These are phyloP conservation scores for Phorcus lineatus DNA, from an alignment of 2,888 invertebrate genomes.

Conservation along the genomic window DNA sequence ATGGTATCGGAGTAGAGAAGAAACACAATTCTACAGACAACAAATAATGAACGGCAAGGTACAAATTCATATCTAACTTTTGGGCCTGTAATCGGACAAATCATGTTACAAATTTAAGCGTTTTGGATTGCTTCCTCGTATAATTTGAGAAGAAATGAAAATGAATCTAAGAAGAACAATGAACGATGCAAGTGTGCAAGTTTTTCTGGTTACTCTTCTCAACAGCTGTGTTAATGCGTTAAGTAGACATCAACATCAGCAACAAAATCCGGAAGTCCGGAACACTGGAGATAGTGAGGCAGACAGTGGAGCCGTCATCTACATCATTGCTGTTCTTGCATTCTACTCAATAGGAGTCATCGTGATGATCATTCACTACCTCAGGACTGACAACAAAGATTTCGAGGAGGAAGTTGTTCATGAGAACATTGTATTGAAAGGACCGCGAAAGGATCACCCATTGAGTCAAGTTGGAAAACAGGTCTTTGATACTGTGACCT, in stretches of 20 bases:
- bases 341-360: slow-evolving; percentile 66
- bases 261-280: not conserved
- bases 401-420: slow-evolving; percentile 62
- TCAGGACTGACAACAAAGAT: slow-evolving; percentile 60
- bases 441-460: slow-evolving; percentile 47
- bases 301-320: slow-evolving; percentile 64
- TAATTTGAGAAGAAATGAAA: too few relatives aligned
- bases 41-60: too few relatives aligned
- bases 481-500: slow-evolving; percentile 67
- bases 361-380: slow-evolving; percentile 68
- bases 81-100: too few relatives aligned
- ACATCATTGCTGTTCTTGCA: slow-evolving; percentile 63
- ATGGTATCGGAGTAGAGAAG: too few relatives aligned
- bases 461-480: slow-evolving; percentile 66
- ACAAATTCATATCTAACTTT: too few relatives aligned
- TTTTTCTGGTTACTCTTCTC: too few relatives aligned
- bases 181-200: too few relatives aligned
- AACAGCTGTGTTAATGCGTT: too few relatives aligned
- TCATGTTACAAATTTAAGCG: too few relatives aligned
- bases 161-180: too few relatives aligned
- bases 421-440: slow-evolving; percentile 31
- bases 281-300: slow-evolving; percentile 8
- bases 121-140: not conserved
- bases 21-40: too few relatives aligned
- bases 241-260: not conserved